Percentiles rank a stretch among this genome's conserved stretches.
Evolutionary conservation across 2,113 vertebrate genomes (phyloP).

Genomic region (Lutjanus erythropterus): DNA sequence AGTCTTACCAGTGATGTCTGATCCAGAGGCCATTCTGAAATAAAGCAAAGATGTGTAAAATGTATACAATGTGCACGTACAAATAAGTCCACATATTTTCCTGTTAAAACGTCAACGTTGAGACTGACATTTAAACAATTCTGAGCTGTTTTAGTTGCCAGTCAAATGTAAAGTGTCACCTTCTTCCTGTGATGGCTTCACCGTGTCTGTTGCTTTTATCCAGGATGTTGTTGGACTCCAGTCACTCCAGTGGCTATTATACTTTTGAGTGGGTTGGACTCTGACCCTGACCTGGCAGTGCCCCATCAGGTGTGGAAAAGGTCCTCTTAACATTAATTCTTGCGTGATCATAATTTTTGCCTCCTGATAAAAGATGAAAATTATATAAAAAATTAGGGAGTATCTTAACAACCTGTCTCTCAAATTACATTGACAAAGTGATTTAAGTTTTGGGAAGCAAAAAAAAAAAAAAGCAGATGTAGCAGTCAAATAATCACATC

Average conservation of each 20-base stretch:
- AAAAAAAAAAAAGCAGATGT: too few relatives aligned
- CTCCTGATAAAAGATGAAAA: slow-evolving; percentile 44
- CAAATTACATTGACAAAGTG: not conserved
- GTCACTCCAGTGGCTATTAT: slow-evolving; percentile 72
- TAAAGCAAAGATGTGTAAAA: not conserved
- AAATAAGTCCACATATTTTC: not conserved
- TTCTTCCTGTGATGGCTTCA: not conserved
- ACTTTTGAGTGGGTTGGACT: fast-evolving
- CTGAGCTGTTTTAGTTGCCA: not conserved
- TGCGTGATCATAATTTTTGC: fast-evolving
- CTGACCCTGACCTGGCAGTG: slow-evolving; percentile 70
- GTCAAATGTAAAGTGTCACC: not conserved
- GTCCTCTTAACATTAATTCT: not conserved
- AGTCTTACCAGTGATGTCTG: not conserved
- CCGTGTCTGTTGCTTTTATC: not conserved
- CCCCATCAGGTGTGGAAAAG: not conserved
- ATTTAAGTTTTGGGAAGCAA: not conserved
- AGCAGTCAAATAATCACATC: too few relatives aligned
- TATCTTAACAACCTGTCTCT: not conserved
- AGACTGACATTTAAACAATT: not conserved
- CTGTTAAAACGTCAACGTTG: not conserved
- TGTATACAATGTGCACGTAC: not conserved
- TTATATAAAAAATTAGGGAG: not conserved
- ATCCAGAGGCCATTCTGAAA: slow-evolving; percentile 28
- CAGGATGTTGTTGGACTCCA: slow-evolving; percentile 80